Percentiles rank a stretch among this genome's conserved stretches.
phyloP scores from a whole-genome alignment of 2,113 vertebrate genomes.

The Scortum barcoo region DNA sequence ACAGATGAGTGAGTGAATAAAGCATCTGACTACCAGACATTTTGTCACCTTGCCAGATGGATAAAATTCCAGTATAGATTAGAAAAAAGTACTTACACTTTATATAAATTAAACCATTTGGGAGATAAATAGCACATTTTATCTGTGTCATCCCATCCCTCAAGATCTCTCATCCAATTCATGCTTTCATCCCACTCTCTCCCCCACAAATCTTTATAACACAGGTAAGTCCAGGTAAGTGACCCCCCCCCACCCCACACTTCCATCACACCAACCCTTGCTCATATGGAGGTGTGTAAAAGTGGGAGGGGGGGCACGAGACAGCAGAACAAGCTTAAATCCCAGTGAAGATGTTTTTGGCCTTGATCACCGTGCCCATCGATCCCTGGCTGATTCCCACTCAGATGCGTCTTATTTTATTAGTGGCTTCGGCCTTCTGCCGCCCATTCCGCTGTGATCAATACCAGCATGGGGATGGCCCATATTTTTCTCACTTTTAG shows the following conservation, averaged over 20 bases:
- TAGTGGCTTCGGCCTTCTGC: constrained; percentile 99
- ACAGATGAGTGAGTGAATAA: background rate
- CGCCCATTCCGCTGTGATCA: constrained; percentile 95
- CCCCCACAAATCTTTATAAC: background rate
- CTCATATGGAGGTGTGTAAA: constrained; percentile 39
- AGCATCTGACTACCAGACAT: background rate
- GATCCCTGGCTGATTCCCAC: constrained; percentile 87
- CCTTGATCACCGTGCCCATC: constrained; percentile 87
- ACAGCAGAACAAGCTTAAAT: constrained; percentile 83
- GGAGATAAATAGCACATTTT: background rate
- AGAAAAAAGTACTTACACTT: background rate
- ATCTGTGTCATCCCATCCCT: background rate
- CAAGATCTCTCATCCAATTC: background rate
- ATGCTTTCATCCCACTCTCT: background rate
- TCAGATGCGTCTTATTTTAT: constrained; percentile 99
- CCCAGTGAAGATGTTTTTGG: constrained; percentile 90
- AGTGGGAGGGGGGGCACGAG: constrained; percentile 59
- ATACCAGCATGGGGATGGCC: constrained; percentile 90
- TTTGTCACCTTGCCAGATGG: background rate
- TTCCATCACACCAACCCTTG: constrained; percentile 37
- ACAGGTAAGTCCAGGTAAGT: constrained; percentile 22
- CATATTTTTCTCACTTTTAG: constrained; percentile 97
- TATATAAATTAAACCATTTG: constrained; percentile 4
- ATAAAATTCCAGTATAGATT: background rate
- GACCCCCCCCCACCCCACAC: constrained; percentile 25